Conservation (phyloP, 2,113 vertebrate species). For the Amphiprion ocellaris region DNA sequence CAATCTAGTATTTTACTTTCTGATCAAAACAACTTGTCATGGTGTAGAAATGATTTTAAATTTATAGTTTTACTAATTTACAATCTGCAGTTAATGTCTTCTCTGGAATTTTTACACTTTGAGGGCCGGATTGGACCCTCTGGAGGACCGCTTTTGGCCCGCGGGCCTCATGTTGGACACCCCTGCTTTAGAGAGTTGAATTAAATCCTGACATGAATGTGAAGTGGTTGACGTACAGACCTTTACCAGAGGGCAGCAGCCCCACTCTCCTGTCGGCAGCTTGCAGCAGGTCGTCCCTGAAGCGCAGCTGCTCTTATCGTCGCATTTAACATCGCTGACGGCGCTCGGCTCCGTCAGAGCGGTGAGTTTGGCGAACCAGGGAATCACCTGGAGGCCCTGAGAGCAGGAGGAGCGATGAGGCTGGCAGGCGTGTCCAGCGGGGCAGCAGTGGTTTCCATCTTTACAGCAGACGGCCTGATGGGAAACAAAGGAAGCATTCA, state of each 20-base stretch:
- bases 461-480: conserved; percentile 82
- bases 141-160: no score
- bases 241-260: conserved; percentile 86
- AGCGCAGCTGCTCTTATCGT: conserved; percentile 80
- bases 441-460: conserved; percentile 84
- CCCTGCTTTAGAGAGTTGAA: not conserved
- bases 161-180: no score
- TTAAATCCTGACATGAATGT: no score
- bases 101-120: no score
- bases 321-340: conserved; percentile 77
- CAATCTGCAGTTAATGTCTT: no score
- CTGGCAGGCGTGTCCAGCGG: conserved; percentile 78
- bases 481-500: not conserved
- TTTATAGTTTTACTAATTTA: no score
- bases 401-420: conserved; percentile 70
- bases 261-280: conserved; percentile 79
- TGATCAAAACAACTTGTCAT: no score
- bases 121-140: no score
- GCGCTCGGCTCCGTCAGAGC: conserved; percentile 22
- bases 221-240: conserved; percentile 33
- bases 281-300: conserved; percentile 84
- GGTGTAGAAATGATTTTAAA: no score
- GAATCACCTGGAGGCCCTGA: conserved; percentile 42
- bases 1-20: no score
- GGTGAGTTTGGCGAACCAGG: conserved; percentile 79